These are phyloP conservation scores for Helogale parvula DNA, from an alignment of 2,113 vertebrate genomes.

Conservation along the genomic window DNA sequence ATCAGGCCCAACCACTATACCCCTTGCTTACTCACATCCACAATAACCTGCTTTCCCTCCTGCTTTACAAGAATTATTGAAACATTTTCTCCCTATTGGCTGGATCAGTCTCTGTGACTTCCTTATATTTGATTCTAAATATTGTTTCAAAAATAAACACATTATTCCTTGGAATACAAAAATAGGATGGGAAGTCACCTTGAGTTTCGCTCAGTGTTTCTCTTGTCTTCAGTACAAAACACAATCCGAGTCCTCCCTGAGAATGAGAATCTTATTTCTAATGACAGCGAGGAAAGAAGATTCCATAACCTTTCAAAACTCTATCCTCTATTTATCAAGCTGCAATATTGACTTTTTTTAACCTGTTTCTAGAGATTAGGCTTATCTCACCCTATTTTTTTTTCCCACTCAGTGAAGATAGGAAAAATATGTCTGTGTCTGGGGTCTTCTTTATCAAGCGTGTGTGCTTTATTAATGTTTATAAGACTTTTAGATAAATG, in stretches of 20 bases:
- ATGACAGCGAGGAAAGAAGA: background rate
- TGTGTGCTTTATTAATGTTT: background rate
- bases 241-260: background rate
- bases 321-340: background rate
- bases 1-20: background rate
- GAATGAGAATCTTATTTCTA: background rate
- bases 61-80: background rate
- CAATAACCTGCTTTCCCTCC: background rate
- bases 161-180: conserved; percentile 1
- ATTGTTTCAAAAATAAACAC: conserved; percentile 19
- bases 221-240: background rate
- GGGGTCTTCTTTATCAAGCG: background rate
- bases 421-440: background rate
- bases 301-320: background rate
- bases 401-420: background rate
- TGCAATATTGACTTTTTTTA: background rate
- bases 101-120: background rate
- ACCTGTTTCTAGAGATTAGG: background rate
- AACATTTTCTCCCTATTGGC: background rate
- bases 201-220: background rate
- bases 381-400: background rate
- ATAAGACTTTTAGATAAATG: background rate
- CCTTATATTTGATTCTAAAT: conserved; percentile 1
- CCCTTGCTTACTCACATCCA: background rate
- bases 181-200: background rate